phyloP scores from a whole-genome alignment of 2,113 vertebrate species.

The Hystrix cristata region DNA sequence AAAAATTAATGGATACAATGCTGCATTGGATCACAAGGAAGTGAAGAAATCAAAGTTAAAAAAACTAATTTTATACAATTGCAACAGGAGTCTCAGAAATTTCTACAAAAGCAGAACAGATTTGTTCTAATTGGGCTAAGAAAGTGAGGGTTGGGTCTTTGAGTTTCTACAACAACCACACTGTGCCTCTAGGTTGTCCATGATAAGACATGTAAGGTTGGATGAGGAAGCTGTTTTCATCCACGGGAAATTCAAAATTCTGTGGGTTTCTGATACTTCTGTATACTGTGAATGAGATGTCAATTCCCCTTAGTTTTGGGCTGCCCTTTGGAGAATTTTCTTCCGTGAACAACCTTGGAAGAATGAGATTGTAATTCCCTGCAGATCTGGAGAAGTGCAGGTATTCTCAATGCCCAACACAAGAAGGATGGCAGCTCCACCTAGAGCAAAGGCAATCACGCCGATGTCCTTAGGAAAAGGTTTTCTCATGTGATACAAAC shows the following conservation, averaged over 20 bases:
- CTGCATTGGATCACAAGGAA: neutral
- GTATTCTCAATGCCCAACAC: neutral
- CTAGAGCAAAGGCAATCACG: neutral
- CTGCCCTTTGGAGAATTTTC: neutral
- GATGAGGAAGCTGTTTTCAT: neutral
- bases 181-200: neutral
- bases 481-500: neutral
- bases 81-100: neutral
- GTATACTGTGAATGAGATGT: neutral
- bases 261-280: neutral
- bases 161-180: neutral
- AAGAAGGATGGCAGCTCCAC: neutral
- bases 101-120: neutral
- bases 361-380: neutral
- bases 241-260: neutral
- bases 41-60: neutral
- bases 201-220: neutral
- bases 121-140: neutral
- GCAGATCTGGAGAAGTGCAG: neutral
- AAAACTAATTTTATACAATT: neutral
- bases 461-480: neutral
- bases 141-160: neutral
- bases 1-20: neutral
- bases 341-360: neutral
- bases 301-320: neutral